These are phyloP conservation scores for Holocentrus rufus DNA, from an alignment of 2,797 vertebrate species.

Conservation along the genomic window DNA sequence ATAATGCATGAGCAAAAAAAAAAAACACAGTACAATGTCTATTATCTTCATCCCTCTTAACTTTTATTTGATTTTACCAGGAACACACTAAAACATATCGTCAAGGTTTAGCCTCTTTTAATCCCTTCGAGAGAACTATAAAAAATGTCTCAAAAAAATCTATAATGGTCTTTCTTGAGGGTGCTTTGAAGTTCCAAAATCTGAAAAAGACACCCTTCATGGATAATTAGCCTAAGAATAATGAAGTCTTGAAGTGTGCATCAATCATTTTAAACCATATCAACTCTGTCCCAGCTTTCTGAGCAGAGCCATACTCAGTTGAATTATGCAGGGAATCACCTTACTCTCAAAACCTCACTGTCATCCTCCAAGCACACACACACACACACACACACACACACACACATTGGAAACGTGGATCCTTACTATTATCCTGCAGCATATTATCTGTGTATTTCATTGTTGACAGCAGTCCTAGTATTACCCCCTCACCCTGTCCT, in stretches of 20 bases:
- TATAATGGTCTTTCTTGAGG: not conserved
- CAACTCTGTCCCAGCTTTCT: conserved; percentile 41
- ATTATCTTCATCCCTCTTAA: not conserved
- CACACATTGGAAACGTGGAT: not conserved
- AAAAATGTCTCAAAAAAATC: not conserved
- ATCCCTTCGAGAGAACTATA: too few relatives aligned
- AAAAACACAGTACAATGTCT: not conserved
- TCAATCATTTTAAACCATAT: conserved; percentile 44
- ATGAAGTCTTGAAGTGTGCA: conserved; percentile 39
- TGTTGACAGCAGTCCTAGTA: conserved; percentile 40
- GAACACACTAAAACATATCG: not conserved
- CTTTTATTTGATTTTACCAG: not conserved
- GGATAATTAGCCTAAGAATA: conserved; percentile 48
- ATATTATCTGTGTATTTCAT: conserved; percentile 33
- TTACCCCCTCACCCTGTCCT: conserved; percentile 51
- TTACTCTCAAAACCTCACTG: conserved; percentile 30
- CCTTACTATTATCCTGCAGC: not conserved
- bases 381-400: conserved; percentile 1
- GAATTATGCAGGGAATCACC: conserved; percentile 53
- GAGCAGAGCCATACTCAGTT: conserved; percentile 44
- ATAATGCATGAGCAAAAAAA: not conserved
- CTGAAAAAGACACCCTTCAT: not conserved
- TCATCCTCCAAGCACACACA: conserved; percentile 37
- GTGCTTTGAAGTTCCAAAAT: not conserved
- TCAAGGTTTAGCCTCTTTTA: not conserved